A percentile compares a stretch with the other conserved stretches of the same genome.
phyloP scores from a whole-genome alignment of 2,797 vertebrate genomes.

The Danionella dracula region DNA sequence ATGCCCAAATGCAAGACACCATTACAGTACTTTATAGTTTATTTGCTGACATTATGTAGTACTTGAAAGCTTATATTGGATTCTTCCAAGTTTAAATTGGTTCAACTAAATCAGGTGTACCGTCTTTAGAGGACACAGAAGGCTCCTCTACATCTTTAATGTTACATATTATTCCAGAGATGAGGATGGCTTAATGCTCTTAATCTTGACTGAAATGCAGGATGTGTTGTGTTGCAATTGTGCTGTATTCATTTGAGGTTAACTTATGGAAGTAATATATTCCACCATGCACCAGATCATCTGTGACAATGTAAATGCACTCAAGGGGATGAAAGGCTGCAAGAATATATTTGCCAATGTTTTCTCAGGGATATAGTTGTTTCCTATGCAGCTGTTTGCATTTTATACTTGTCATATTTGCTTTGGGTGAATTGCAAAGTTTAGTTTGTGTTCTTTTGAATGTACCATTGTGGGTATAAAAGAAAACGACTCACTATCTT shows the following conservation, averaged over 20 bases:
- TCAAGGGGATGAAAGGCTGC: conserved; percentile 60
- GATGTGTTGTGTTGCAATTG: conserved; percentile 67
- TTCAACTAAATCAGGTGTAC: conserved; percentile 70
- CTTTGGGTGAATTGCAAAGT: conserved; percentile 2
- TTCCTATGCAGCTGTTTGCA: conserved; percentile 24
- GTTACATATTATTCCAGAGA: conserved; percentile 61
- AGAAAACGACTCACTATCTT: background rate
- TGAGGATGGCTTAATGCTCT: conserved; percentile 59
- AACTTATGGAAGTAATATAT: conserved; percentile 79
- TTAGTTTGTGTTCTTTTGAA: conserved; percentile 3
- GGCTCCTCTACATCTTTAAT: conserved; percentile 69
- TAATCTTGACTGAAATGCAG: conserved; percentile 66
- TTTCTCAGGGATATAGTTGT: conserved; percentile 48
- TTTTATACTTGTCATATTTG: conserved; percentile 29
- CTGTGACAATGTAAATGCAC: conserved; percentile 64
- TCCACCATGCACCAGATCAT: conserved; percentile 63
- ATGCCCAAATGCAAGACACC: conserved; percentile 61
- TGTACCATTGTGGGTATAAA: conserved; percentile 12
- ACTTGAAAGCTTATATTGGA: conserved; percentile 57
- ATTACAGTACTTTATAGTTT: conserved; percentile 71
- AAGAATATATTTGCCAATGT: conserved; percentile 55
- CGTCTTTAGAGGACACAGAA: conserved; percentile 64
- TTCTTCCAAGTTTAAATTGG: conserved; percentile 76
- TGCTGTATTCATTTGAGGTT: conserved; percentile 71
- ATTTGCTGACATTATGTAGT: conserved; percentile 69